Evolutionary conservation across 1,140 invertebrate genomes (phyloP).

Genomic region (Dendroctonus ponderosae): DNA sequence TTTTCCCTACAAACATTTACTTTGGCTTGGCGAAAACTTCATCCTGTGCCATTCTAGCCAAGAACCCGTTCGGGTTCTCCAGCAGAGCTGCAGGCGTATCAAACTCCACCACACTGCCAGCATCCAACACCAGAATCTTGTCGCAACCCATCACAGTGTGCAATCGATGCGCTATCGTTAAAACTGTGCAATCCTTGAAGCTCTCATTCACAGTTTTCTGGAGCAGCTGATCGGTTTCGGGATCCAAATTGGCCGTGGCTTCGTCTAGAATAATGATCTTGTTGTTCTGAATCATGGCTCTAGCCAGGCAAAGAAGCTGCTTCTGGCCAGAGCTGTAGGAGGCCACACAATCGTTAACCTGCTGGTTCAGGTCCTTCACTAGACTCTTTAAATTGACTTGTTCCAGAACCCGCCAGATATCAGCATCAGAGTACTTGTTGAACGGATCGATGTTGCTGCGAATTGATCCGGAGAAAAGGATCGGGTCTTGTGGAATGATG

Average conservation of each 20-base stretch:
- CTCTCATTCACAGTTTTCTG: slow-evolving; percentile 66
- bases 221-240: slow-evolving; percentile 67
- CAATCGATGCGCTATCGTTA: slow-evolving; percentile 80
- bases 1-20: slow-evolving; percentile 1
- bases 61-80: slow-evolving; percentile 60
- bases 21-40: slow-evolving; percentile 13
- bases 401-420: slow-evolving; percentile 43
- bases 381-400: slow-evolving; percentile 45
- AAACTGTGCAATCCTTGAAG: slow-evolving; percentile 71
- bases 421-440: slow-evolving; percentile 52
- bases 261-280: slow-evolving; percentile 78
- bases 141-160: slow-evolving; percentile 81
- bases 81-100: slow-evolving; percentile 68
- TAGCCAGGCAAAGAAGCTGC: slow-evolving; percentile 74
- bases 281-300: slow-evolving; percentile 71
- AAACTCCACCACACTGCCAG: slow-evolving; percentile 65
- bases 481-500: slow-evolving; percentile 82
- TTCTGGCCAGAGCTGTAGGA: slow-evolving; percentile 80
- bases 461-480: slow-evolving; percentile 60
- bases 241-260: slow-evolving; percentile 69
- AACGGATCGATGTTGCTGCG: slow-evolving; percentile 60
- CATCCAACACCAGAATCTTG: slow-evolving; percentile 70
- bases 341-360: slow-evolving; percentile 62
- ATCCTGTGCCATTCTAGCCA: slow-evolving; percentile 59
- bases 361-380: slow-evolving; percentile 38